These are phyloP conservation scores for Psittacula echo DNA, from an alignment of 2,797 vertebrate genomes.

Conservation along the genomic window DNA sequence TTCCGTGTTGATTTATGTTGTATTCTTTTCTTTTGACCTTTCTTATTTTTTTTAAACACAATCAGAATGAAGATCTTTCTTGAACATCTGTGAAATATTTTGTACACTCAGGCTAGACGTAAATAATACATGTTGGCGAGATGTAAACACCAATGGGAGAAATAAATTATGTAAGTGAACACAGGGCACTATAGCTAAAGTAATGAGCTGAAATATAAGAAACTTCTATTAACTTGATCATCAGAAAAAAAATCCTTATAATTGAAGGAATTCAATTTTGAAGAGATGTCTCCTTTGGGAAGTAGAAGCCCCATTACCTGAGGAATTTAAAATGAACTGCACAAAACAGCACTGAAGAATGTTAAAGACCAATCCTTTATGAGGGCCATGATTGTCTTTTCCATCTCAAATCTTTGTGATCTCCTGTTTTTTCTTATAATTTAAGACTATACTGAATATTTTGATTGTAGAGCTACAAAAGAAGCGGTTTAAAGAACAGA, in stretches of 20 bases:
- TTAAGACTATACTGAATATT: neutral
- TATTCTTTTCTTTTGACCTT: neutral
- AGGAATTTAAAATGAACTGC: neutral
- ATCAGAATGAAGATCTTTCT: neutral
- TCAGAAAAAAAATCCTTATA: neutral
- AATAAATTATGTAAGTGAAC: constrained; percentile 67
- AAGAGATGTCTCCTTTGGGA: neutral
- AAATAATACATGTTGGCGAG: constrained; percentile 60
- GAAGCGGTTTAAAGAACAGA: neutral
- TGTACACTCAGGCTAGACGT: constrained; percentile 13
- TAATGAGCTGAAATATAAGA: constrained; percentile 43
- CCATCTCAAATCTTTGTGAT: neutral
- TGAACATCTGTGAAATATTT: constrained; percentile 57
- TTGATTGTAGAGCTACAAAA: constrained; percentile 2
- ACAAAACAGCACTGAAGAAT: neutral
- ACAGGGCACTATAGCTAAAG: constrained; percentile 37
- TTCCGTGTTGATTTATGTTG: neutral
- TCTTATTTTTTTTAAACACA: neutral
- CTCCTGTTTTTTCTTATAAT: neutral
- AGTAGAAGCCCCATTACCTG: neutral
- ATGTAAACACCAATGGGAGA: constrained; percentile 61
- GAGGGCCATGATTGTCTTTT: neutral
- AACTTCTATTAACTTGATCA: constrained; percentile 45
- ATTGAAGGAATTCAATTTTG: constrained; percentile 6
- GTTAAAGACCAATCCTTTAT: neutral